A percentile compares a stretch with the other conserved stretches of the same genome.
Evolutionary conservation across 2,797 vertebrate genomes (phyloP).

Genomic region (Oceanodroma leucorhoa): DNA sequence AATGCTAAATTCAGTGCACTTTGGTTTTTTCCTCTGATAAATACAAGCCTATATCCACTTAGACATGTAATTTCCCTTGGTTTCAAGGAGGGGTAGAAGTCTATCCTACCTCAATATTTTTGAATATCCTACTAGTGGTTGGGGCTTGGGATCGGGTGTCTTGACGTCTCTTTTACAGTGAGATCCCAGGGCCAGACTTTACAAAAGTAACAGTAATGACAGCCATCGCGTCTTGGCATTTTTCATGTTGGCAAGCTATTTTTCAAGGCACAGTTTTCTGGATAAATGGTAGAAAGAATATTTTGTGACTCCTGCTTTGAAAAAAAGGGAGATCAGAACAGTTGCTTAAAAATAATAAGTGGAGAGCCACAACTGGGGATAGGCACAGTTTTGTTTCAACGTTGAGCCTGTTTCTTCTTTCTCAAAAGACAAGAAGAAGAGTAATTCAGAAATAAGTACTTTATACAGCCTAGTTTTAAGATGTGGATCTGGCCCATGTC

Average conservation of each 20-base stretch:
- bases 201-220: not conserved
- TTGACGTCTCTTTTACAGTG: not conserved
- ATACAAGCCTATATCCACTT: not conserved
- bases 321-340: not conserved
- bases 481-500: not conserved
- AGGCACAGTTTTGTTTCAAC: not conserved
- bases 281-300: not conserved
- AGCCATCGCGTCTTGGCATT: not conserved
- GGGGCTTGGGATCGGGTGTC: not conserved
- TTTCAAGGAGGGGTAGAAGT: not conserved
- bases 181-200: not conserved
- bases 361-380: not conserved
- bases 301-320: not conserved
- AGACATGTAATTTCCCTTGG: not conserved
- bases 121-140: not conserved
- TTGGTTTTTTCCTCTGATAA: fast-evolving
- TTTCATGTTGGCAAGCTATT: not conserved
- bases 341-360: not conserved
- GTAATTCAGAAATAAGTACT: not conserved
- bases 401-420: not conserved
- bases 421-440: not conserved
- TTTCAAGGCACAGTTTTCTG: not conserved
- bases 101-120: not conserved
- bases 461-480: not conserved
- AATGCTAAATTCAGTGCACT: not conserved